These are phyloP conservation scores for Podarcis raffonei DNA, from an alignment of 2,113 vertebrate species.

Conservation along the genomic window DNA sequence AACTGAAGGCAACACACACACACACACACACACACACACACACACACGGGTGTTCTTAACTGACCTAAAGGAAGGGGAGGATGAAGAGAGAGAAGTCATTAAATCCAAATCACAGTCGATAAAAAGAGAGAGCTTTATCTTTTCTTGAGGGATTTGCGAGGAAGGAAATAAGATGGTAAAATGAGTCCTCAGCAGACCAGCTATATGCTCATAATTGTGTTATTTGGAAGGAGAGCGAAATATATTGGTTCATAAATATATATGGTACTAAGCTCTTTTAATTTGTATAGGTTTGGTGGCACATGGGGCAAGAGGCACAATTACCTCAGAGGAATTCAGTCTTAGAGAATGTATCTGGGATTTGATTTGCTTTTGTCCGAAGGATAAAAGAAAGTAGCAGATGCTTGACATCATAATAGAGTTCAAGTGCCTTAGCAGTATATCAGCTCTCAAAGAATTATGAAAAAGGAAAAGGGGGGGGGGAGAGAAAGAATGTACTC, in stretches of 20 bases:
- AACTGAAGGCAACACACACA: constrained; percentile 29
- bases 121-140: constrained; percentile 45
- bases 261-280: constrained; percentile 41
- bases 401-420: constrained; percentile 65
- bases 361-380: constrained; percentile 56
- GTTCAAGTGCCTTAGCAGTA: constrained; percentile 62
- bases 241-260: constrained; percentile 49
- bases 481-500: constrained; percentile 60
- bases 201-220: constrained; percentile 28
- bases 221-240: constrained; percentile 43
- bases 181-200: constrained; percentile 38
- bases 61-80: constrained; percentile 41
- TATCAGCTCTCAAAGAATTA: constrained; percentile 59
- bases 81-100: constrained; percentile 51
- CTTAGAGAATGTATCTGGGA: constrained; percentile 23
- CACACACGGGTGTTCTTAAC: constrained; percentile 8
- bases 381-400: constrained; percentile 64
- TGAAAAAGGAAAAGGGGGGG: constrained; percentile 13
- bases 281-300: neutral
- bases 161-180: constrained; percentile 50
- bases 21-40: constrained; percentile 10
- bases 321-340: constrained; percentile 44
- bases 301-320: constrained; percentile 29
- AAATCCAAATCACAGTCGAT: constrained; percentile 57
- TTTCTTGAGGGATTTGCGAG: constrained; percentile 29